Evolutionary conservation across 1,140 invertebrate genomes (phyloP).

Genomic region (Latrodectus geometricus): DNA sequence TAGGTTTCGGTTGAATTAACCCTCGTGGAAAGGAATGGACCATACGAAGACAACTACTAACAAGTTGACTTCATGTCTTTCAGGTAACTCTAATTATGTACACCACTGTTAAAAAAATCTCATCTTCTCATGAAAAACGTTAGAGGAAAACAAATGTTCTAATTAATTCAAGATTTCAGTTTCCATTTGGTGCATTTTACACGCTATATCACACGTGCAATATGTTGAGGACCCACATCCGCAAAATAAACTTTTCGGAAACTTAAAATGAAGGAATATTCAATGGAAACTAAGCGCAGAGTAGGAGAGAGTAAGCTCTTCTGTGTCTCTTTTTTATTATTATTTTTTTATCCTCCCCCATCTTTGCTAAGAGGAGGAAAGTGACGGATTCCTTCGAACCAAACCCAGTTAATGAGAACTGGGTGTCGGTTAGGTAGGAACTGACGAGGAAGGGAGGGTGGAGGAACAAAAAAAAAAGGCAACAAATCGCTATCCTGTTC

Average conservation of each 20-base stretch:
- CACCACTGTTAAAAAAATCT: no score
- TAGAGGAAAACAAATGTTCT: no score
- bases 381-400: conserved; percentile 33
- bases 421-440: not conserved
- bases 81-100: no score
- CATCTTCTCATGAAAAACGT: no score
- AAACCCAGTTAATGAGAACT: conserved; percentile 51
- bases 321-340: not conserved
- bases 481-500: conserved; percentile 38
- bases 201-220: not conserved
- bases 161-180: no score
- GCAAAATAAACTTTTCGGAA: conserved; percentile 22
- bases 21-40: no score
- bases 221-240: conserved; percentile 29
- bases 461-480: not conserved
- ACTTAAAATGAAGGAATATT: conserved; percentile 56
- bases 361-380: not conserved
- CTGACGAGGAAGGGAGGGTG: not conserved
- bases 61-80: no score
- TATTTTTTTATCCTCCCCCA: conserved; percentile 6
- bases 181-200: not conserved
- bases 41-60: no score
- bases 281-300: conserved; percentile 32
- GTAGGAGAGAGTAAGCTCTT: not conserved
- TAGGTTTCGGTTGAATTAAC: no score